A percentile compares a stretch with the other conserved stretches of the same genome.
phyloP scores from a whole-genome alignment of 2,888 invertebrate species.

The Archips crataeganus region DNA sequence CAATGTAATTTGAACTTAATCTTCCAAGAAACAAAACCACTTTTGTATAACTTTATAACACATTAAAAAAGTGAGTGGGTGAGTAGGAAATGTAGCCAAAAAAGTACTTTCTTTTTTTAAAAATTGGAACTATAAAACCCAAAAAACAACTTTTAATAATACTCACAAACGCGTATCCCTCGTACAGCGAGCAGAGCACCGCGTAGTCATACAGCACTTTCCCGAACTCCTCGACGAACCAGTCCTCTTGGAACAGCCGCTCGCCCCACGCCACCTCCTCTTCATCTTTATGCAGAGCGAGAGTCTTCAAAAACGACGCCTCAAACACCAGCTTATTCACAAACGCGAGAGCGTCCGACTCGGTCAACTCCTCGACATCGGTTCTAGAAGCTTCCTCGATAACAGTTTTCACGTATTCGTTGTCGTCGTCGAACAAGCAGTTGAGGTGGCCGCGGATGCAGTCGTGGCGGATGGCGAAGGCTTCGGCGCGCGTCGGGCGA shows the following conservation, averaged over 20 bases:
- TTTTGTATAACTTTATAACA: too few species aligned
- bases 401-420: constrained; percentile 38
- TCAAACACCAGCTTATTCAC: constrained; percentile 55
- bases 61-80: too few species aligned
- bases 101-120: background rate
- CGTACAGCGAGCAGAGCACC: constrained; percentile 57
- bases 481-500: constrained; percentile 34
- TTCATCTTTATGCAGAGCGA: constrained; percentile 49
- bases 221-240: constrained; percentile 51
- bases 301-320: constrained; percentile 53
- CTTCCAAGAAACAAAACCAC: too few species aligned
- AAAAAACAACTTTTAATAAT: background rate
- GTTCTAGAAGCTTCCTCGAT: constrained; percentile 44
- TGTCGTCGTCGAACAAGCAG: constrained; percentile 61
- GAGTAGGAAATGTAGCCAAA: background rate
- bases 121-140: background rate
- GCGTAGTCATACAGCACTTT: constrained; percentile 56
- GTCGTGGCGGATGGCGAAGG: constrained; percentile 56
- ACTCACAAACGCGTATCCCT: constrained; percentile 72
- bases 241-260: constrained; percentile 49
- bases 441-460: constrained; percentile 56
- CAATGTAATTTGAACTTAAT: too few species aligned
- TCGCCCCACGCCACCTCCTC: constrained; percentile 47
- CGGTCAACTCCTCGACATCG: constrained; percentile 49
- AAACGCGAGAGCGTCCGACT: constrained; percentile 50